Conservation (phyloP, 2,797 vertebrate species). For the Semaprochilodus insignis region DNA sequence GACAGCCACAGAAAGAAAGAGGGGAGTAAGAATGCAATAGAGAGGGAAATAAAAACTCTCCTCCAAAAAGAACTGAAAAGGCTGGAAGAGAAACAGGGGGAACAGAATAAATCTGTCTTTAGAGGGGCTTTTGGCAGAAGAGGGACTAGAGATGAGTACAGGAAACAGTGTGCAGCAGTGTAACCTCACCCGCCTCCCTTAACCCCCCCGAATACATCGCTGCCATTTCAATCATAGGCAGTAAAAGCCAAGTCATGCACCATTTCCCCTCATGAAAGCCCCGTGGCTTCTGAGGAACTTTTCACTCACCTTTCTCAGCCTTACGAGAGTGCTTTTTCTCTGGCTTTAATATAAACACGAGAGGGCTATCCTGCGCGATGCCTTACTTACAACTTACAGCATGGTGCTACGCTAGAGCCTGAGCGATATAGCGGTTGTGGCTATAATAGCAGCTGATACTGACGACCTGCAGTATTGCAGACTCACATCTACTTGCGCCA, state of each 20-base stretch:
- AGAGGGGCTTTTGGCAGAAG: constrained; percentile 31
- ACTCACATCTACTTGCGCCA: no score
- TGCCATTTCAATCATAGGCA: constrained; percentile 50
- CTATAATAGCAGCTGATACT: neutral
- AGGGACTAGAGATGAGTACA: constrained; percentile 29
- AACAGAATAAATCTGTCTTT: constrained; percentile 48
- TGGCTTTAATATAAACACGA: constrained; percentile 23
- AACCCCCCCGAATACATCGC: neutral
- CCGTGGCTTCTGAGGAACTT: constrained; percentile 49
- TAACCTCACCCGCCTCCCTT: constrained; percentile 26
- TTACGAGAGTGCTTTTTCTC: constrained; percentile 24
- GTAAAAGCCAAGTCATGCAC: constrained; percentile 55
- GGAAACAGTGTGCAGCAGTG: constrained; percentile 32
- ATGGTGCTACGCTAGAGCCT: neutral
- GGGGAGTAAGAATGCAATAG: constrained; percentile 54
- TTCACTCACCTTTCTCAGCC: constrained; percentile 55
- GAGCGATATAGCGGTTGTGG: neutral
- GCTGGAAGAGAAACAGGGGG: constrained; percentile 24
- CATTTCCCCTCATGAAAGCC: constrained; percentile 65
- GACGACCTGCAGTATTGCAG: neutral
- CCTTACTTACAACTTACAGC: neutral
- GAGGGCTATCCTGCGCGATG: neutral
- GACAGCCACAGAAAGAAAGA: constrained; percentile 16
- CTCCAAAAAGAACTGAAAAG: constrained; percentile 11
- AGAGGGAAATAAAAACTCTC: constrained; percentile 33